Evolutionary conservation across 2,888 invertebrate genomes (phyloP).

Genomic region (Cataglyphis livida): DNA sequence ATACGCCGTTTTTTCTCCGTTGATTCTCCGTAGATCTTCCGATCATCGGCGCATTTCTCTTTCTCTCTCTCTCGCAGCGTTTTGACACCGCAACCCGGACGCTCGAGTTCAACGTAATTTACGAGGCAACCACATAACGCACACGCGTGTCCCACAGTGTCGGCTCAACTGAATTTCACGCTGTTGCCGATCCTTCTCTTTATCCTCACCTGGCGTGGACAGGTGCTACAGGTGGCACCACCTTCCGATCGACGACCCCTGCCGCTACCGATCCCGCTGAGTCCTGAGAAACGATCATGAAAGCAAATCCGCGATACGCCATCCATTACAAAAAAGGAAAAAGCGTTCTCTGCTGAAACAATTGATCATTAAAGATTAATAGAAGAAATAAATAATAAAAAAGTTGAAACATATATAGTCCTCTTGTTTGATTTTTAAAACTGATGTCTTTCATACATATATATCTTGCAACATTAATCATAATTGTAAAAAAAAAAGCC

Average conservation of each 20-base stretch:
- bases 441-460: not conserved
- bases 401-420: not conserved
- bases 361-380: not conserved
- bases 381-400: not conserved
- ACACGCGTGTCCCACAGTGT: conserved; percentile 64
- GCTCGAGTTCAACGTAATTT: conserved; percentile 45
- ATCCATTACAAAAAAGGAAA: not conserved
- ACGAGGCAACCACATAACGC: conserved; percentile 47
- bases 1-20: conserved; percentile 12
- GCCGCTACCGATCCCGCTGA: conserved; percentile 39
- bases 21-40: not conserved
- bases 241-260: conserved; percentile 48
- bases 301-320: not conserved
- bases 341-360: not conserved
- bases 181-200: conserved; percentile 70
- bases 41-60: conserved; percentile 3
- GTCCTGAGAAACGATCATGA: not conserved
- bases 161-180: conserved; percentile 72
- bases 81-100: conserved; percentile 43
- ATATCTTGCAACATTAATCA: not conserved
- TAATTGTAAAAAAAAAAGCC: not conserved
- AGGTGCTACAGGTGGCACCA: conserved; percentile 75
- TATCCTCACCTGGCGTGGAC: conserved; percentile 73
- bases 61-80: conserved; percentile 29
- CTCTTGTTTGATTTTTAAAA: not conserved